These are phyloP conservation scores for Babyrousa celebensis DNA, from an alignment of 2,797 vertebrate genomes.

Conservation along the genomic window DNA sequence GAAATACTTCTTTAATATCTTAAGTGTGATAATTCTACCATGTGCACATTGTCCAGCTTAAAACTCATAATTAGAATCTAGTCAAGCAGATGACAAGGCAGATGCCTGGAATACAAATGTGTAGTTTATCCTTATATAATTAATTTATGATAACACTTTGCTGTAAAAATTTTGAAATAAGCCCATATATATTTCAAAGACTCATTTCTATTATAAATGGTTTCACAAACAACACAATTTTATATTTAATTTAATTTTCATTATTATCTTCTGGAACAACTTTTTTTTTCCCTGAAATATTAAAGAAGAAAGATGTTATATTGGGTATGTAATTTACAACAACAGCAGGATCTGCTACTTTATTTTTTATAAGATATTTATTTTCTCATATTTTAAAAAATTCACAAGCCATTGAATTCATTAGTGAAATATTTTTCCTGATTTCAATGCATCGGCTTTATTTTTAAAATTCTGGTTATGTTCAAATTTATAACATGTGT, in stretches of 20 bases:
- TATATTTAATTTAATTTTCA: conserved; percentile 83
- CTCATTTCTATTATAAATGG: conserved; percentile 77
- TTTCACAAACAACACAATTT: conserved; percentile 70
- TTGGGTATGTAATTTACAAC: conserved; percentile 62
- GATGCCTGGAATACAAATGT: conserved; percentile 39
- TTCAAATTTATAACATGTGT: conserved; percentile 47
- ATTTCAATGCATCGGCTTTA: conserved; percentile 18
- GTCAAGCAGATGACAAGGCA: conserved; percentile 55
- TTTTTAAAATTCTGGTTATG: conserved; percentile 68
- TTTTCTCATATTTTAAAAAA: conserved; percentile 80
- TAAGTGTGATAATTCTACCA: not conserved
- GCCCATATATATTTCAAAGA: conserved; percentile 44
- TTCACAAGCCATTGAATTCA: conserved; percentile 67
- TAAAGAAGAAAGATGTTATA: conserved; percentile 74
- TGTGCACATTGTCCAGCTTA: conserved; percentile 23
- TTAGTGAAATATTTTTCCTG: conserved; percentile 62
- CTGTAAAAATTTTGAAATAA: conserved; percentile 73
- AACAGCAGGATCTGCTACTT: conserved; percentile 72
- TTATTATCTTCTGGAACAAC: conserved; percentile 68
- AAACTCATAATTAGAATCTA: conserved; percentile 68
- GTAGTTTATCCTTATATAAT: conserved; percentile 74
- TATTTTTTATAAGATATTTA: conserved; percentile 82
- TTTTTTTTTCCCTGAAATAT: conserved; percentile 75
- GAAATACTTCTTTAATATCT: conserved; percentile 31
- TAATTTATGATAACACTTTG: conserved; percentile 73